Evolutionary conservation across 1,140 invertebrate genomes (phyloP), one percentile per base, ranked within the genome.

Genomic region (Drosophila nikananu): DNA sequence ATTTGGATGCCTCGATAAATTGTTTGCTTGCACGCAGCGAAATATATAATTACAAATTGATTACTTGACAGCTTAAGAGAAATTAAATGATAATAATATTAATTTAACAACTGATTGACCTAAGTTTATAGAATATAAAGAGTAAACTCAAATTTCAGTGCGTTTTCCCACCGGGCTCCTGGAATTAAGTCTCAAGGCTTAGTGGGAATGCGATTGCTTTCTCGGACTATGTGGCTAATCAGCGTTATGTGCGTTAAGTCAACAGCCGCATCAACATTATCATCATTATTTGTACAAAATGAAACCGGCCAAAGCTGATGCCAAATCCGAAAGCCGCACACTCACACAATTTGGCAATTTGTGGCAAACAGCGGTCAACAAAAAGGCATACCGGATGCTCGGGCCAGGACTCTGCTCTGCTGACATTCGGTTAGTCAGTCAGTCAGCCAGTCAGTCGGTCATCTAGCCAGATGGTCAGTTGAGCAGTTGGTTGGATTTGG

Each of bases 201-300:
- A 25, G 55, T 21, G 32, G n/a, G 52, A 48, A 48, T 65, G 25
- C 27, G 27, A 65, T 61, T 58, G 41, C 19, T 35, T 49, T 32
- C 57, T 49, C 49, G 39, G 41, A 46, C 55, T 44, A 46, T 37
- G 21, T 60, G 73, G 75, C 68, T 82, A 86, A 82, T 82, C 79
- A 76, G 54, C 60, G 67, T 82, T 83, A 80, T 86, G 83, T 82
- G 83, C 83, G 83, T 82, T 59, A 79, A 86, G 80, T 86, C 75
- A 79, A 80, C 83, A 79, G 63, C 71, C 64, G 68, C 77, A 80
- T 74, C 61, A 80, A 80, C 68, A 75, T 83, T 87, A 87, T 78
- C 73, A 83, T 75, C 80, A 75, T 83, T 83, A 87, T 87, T 87
- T 87, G 83, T 83, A 87, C 80, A 77, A 75, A 80, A 78, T 68